Percentiles rank a stretch among this genome's conserved stretches.
These are phyloP conservation scores for Corvus cornix DNA, from an alignment of 2,113 vertebrate genomes.

Conservation along the genomic window DNA sequence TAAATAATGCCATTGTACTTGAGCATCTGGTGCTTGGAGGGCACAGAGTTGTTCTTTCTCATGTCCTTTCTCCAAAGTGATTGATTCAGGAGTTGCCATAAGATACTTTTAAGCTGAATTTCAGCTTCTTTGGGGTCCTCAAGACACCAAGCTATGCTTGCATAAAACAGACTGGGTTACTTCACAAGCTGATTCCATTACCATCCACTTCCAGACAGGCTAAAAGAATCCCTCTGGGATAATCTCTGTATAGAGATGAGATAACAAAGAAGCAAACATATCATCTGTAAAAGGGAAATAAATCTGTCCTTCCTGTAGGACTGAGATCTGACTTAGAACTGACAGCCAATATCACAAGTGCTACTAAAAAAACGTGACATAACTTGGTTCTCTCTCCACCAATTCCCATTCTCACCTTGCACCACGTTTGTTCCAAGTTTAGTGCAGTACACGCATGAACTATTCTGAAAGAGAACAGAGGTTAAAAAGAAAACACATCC, in stretches of 20 bases:
- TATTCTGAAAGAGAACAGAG: slow-evolving; percentile 46
- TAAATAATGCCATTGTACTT: neutral
- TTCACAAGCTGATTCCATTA: slow-evolving; percentile 19
- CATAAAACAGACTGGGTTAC: slow-evolving; percentile 10
- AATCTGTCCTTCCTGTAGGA: slow-evolving; percentile 13
- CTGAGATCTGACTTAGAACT: slow-evolving; percentile 4
- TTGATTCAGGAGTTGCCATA: neutral
- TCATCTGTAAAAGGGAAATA: slow-evolving; percentile 28
- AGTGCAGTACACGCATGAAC: neutral
- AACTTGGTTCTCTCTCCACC: neutral
- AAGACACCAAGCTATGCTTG: neutral
- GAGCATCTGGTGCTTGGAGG: neutral
- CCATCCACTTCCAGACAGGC: slow-evolving; percentile 12
- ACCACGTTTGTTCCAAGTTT: slow-evolving; percentile 6
- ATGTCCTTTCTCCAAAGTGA: neutral
- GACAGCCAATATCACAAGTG: neutral
- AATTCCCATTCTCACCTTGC: slow-evolving; percentile 9
- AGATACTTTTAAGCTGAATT: neutral
- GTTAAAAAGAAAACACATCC: slow-evolving; percentile 6
- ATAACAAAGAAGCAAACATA: neutral
- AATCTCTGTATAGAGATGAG: slow-evolving; percentile 9
- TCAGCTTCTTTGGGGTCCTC: slow-evolving; percentile 11
- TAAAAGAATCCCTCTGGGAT: slow-evolving; percentile 30
- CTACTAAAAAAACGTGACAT: neutral
- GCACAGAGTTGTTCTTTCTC: neutral